phyloP scores from a whole-genome alignment of 2,797 vertebrate genomes.

The Sebastes matsubarae region DNA sequence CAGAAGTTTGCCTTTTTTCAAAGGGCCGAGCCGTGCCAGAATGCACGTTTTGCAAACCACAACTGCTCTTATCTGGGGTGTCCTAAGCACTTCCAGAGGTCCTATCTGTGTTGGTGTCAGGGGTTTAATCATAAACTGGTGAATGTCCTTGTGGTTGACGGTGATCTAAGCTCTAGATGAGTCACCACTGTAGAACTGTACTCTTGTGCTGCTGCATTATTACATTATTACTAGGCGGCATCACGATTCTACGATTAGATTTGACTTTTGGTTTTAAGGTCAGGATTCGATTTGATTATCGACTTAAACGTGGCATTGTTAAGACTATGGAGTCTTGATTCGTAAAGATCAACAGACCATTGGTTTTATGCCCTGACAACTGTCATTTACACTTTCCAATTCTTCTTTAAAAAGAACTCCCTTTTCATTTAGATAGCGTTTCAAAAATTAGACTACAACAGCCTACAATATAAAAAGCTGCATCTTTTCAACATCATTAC shows the following conservation, averaged over 20 bases:
- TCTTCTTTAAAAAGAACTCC: no score
- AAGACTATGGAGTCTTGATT: not conserved
- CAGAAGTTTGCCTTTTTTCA: constrained; percentile 42
- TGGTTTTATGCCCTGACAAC: not conserved
- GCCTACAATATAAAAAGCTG: no score
- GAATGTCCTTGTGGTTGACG: constrained; percentile 12
- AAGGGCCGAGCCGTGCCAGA: constrained; percentile 45
- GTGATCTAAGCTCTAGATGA: constrained; percentile 34
- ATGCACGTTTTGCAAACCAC: constrained; percentile 59
- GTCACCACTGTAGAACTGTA: not conserved
- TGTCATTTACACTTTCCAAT: not conserved
- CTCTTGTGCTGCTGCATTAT: not conserved
- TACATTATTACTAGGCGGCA: not conserved
- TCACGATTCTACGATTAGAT: no score
- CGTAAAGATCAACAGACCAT: not conserved
- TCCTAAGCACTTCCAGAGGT: constrained; percentile 68
- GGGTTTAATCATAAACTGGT: constrained; percentile 59
- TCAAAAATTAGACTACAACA: no score
- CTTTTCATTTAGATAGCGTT: no score
- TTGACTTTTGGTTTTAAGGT: no score
- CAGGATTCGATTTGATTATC: no score
- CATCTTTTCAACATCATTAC: no score
- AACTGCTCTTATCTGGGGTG: constrained; percentile 52
- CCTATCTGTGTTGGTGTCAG: constrained; percentile 41
- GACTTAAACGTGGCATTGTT: not conserved